A percentile compares a stretch with the other conserved stretches of the same genome.
Conservation (phyloP, 2,797 vertebrate species). For the Anguilla marmorata region DNA sequence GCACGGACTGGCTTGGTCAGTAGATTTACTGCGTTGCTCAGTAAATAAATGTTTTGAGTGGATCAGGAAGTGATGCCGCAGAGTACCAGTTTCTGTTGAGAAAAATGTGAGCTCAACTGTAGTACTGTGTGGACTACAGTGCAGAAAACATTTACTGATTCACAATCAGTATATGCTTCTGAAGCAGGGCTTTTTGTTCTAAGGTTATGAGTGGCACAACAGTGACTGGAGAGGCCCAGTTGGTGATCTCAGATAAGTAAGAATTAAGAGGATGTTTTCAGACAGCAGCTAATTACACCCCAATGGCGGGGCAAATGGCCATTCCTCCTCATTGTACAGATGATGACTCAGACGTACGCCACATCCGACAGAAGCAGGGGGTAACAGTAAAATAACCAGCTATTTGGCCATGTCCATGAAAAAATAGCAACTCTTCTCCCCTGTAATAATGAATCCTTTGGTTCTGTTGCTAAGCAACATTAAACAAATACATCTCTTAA, state of each 20-base stretch:
- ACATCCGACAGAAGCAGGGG: conserved; percentile 22
- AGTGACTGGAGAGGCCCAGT: background rate
- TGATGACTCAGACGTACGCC: background rate
- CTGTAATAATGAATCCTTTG: background rate
- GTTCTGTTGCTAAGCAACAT: background rate
- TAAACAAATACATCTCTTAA: background rate
- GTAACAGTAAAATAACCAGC: conserved; percentile 37
- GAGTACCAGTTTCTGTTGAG: background rate
- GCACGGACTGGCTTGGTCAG: background rate
- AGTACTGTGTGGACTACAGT: background rate
- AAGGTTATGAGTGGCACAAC: background rate
- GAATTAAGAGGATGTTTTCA: background rate
- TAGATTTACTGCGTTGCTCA: background rate
- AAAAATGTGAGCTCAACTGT: background rate
- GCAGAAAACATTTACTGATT: background rate
- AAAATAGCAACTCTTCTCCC: background rate
- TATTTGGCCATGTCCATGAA: background rate
- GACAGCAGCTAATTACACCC: background rate
- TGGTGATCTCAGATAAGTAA: background rate
- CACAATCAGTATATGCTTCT: background rate
- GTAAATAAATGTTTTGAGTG: background rate
- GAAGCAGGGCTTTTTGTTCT: background rate
- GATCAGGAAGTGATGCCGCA: background rate
- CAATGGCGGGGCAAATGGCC: background rate
- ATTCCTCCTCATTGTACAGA: background rate